Evolutionary conservation across 1,140 invertebrate species (phyloP).

Genomic region (Drosophila nasuta): DNA sequence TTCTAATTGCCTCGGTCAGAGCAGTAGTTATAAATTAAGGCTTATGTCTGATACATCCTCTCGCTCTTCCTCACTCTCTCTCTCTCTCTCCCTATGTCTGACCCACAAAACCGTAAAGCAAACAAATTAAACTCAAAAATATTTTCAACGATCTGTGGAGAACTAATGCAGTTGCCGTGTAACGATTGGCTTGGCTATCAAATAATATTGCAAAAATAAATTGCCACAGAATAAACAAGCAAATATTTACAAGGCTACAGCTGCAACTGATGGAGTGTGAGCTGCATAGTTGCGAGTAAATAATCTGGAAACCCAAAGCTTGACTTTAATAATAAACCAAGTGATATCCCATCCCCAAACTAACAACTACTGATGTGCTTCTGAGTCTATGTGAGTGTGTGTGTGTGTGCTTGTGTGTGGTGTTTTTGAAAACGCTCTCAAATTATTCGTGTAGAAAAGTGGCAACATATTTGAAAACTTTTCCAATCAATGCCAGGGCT

Average conservation of each 20-base stretch:
- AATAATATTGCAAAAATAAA: constrained; percentile 66
- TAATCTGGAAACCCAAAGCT: constrained; percentile 66
- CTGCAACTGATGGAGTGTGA: constrained; percentile 7
- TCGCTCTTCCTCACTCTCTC: background rate
- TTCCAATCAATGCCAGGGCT: constrained; percentile 82
- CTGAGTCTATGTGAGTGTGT: constrained; percentile 3
- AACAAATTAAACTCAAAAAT: constrained; percentile 70
- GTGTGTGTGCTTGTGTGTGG: constrained; percentile 34
- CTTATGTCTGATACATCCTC: constrained; percentile 44
- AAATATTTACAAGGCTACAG: constrained; percentile 67
- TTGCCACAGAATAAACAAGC: constrained; percentile 70
- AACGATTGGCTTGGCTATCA: constrained; percentile 20
- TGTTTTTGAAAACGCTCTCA: constrained; percentile 68
- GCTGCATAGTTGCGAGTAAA: constrained; percentile 59
- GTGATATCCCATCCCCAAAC: constrained; percentile 17
- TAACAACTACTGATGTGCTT: constrained; percentile 12
- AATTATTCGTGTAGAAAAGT: constrained; percentile 84
- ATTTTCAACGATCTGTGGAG: constrained; percentile 39
- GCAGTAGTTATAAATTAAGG: constrained; percentile 60
- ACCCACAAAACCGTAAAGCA: constrained; percentile 38
- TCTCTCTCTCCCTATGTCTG: background rate
- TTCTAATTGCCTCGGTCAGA: constrained; percentile 57
- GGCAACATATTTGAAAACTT: constrained; percentile 83
- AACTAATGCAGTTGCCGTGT: constrained; percentile 45
- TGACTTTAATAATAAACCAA: constrained; percentile 78